These are phyloP conservation scores for Trichomalopsis sarcophagae DNA, from an alignment of 1,140 invertebrate species.

Conservation along the genomic window DNA sequence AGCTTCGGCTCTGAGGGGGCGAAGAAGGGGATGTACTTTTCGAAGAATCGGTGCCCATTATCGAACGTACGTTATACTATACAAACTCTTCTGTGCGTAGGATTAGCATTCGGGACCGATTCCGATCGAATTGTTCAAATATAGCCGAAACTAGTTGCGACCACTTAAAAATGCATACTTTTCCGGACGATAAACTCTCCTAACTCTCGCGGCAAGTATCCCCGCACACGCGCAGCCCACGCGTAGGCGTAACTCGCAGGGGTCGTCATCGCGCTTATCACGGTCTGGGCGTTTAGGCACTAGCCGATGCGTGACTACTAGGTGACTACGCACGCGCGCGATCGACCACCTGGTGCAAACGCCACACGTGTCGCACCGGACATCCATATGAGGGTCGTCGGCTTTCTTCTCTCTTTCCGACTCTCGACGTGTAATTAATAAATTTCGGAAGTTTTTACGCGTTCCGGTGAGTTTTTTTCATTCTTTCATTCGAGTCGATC, in stretches of 20 bases:
- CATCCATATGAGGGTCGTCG: constrained; percentile 32
- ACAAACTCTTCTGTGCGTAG: too few relatives aligned
- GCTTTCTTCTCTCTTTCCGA: not conserved
- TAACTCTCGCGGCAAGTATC: not conserved
- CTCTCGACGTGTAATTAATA: constrained; percentile 37
- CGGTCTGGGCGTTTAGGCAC: constrained; percentile 22
- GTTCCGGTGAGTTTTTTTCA: not conserved
- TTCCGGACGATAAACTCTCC: constrained; percentile 16
- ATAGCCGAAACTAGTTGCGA: not conserved
- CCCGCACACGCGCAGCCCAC: not conserved
- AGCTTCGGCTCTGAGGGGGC: not conserved
- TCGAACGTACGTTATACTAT: too few relatives aligned
- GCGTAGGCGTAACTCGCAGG: not conserved
- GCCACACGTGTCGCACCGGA: constrained; percentile 31
- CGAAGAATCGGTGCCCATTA: too few relatives aligned
- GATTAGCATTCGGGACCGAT: too few relatives aligned
- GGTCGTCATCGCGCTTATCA: constrained; percentile 1
- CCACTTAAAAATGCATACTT: not conserved
- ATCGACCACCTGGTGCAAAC: constrained; percentile 40
- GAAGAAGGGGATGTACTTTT: too few relatives aligned
- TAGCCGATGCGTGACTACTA: constrained; percentile 42
- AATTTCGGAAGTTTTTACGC: not conserved
- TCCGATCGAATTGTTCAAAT: not conserved
- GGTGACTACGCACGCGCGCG: constrained; percentile 31
- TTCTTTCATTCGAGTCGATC: not conserved